These are phyloP conservation scores for Paramacrobiotus metropolitanus DNA, from an alignment of 1,140 invertebrate genomes.

Conservation along the genomic window DNA sequence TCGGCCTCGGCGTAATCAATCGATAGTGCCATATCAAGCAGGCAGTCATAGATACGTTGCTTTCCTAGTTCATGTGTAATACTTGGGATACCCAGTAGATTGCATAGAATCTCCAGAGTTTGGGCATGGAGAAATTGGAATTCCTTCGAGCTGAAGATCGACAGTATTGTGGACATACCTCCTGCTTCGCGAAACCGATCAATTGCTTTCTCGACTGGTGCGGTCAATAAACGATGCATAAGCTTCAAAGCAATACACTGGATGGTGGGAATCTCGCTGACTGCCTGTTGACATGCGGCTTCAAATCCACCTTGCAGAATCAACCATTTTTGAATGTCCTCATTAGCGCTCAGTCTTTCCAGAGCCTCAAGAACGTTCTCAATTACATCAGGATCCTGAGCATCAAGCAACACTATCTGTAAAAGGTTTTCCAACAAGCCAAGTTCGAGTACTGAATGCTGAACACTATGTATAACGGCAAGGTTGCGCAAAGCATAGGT, in stretches of 20 bases:
- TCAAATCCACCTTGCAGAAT: background rate
- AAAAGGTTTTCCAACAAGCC: background rate
- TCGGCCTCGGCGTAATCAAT: background rate
- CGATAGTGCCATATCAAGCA: background rate
- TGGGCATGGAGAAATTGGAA: background rate
- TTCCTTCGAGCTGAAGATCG: background rate
- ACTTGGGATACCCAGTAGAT: background rate
- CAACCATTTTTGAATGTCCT: background rate
- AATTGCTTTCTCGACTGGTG: background rate
- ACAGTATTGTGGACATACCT: background rate
- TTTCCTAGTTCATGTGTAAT: background rate
- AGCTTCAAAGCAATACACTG: background rate
- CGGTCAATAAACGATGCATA: background rate
- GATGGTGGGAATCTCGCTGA: background rate
- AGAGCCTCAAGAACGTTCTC: background rate
- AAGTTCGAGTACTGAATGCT: background rate
- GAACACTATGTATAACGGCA: background rate
- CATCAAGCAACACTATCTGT: background rate
- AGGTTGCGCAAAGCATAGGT: background rate
- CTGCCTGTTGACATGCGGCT: background rate
- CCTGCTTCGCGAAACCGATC: conserved; percentile 1
- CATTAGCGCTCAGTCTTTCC: background rate
- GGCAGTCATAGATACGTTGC: background rate
- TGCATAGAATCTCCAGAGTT: background rate
- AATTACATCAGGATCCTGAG: background rate